Percentiles rank a stretch among this genome's conserved stretches.
phyloP scores from a whole-genome alignment of 1,140 invertebrate genomes.

The Ceratosolen solmsi region DNA sequence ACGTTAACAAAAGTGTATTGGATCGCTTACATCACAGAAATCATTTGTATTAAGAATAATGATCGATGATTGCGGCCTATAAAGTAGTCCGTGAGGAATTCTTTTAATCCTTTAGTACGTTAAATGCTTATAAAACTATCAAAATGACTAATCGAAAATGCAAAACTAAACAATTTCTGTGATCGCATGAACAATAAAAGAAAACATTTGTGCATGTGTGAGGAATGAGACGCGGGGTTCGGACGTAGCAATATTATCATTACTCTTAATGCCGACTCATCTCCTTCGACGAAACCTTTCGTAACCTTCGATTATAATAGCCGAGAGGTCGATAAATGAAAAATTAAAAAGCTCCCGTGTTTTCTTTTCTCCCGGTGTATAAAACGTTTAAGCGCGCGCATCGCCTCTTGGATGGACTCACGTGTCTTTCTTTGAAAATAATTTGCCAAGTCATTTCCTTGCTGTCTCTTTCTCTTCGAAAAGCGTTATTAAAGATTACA shows the following conservation, averaged over 20 bases:
- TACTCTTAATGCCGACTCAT: conserved; percentile 37
- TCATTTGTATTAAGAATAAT: not conserved
- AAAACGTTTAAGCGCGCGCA: not conserved
- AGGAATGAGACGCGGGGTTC: not conserved
- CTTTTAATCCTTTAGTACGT: not conserved
- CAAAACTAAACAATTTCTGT: conserved; percentile 20
- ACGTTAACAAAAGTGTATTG: not conserved
- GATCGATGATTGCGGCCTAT: not conserved
- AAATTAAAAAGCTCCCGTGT: conserved; percentile 45
- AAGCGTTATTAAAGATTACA: conserved; percentile 14
- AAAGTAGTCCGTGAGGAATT: not conserved
- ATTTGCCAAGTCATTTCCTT: conserved; percentile 43
- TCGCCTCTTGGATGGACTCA: not conserved
- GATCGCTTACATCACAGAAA: not conserved
- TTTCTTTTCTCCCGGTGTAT: conserved; percentile 1
- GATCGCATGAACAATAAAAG: not conserved
- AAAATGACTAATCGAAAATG: conserved; percentile 30
- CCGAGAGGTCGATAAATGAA: conserved; percentile 19
- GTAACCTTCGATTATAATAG: conserved; percentile 1
- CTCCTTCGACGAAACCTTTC: not conserved
- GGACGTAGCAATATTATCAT: conserved; percentile 37
- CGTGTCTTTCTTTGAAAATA: conserved; percentile 23
- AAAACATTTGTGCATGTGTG: not conserved
- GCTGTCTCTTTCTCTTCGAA: not conserved
- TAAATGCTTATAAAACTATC: conserved; percentile 27